phyloP scores from a whole-genome alignment of 2,888 invertebrate species.

The Papilio gigon region DNA sequence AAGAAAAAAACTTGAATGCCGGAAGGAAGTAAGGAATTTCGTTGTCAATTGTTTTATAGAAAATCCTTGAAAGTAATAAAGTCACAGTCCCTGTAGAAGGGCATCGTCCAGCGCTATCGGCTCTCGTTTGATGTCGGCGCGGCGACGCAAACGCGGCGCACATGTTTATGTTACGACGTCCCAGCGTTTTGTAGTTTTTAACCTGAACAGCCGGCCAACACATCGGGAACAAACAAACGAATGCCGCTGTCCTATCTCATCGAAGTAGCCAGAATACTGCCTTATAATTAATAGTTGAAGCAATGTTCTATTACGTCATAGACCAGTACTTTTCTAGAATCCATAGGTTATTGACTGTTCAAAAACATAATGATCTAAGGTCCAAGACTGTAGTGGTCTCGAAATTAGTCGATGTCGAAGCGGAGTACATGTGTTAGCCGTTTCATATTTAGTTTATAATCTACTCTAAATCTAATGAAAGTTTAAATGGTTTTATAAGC shows the following conservation, averaged over 20 bases:
- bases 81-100: conserved; percentile 19
- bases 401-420: too few relatives aligned
- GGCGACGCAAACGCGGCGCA: conserved; percentile 47
- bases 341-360: too few relatives aligned
- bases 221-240: conserved; percentile 28
- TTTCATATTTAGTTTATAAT: too few relatives aligned
- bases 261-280: not conserved
- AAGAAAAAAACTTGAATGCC: not conserved
- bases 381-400: too few relatives aligned
- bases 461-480: too few relatives aligned
- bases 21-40: not conserved
- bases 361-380: too few relatives aligned
- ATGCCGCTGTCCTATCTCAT: not conserved
- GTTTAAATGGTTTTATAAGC: too few relatives aligned
- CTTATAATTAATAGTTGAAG: not conserved
- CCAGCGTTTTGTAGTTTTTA: conserved; percentile 45
- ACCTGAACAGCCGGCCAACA: conserved; percentile 26
- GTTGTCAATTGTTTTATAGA: not conserved
- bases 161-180: conserved; percentile 54
- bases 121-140: conserved; percentile 59
- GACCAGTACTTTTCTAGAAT: too few relatives aligned
- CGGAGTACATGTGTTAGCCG: too few relatives aligned
- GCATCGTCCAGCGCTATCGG: conserved; percentile 39
- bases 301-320: too few relatives aligned
- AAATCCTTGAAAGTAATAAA: not conserved